A percentile compares a stretch with the other conserved stretches of the same genome.
These are phyloP conservation scores for Cydia fagiglandana DNA, from an alignment of 1,140 invertebrate genomes.

Conservation along the genomic window DNA sequence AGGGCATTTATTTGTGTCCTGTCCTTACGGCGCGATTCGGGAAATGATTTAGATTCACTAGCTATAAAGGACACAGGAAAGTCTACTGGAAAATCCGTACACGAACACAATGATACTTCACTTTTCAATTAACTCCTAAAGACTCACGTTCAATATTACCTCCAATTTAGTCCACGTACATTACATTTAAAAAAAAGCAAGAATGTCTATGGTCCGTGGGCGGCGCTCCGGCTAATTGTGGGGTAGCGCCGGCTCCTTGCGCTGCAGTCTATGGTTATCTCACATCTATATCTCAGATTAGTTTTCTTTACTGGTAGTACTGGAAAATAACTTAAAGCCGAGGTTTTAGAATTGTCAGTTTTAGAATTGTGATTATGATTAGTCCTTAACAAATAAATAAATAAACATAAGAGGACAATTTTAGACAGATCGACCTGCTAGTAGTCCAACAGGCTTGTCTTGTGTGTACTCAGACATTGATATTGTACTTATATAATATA, in stretches of 20 bases:
- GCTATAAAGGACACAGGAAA: too few species aligned
- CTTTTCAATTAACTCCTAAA: conserved; percentile 30
- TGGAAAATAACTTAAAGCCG: background rate
- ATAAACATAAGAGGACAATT: too few species aligned
- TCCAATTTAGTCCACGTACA: conserved; percentile 18
- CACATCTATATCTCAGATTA: conserved; percentile 22
- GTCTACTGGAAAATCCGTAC: background rate
- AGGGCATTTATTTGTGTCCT: too few species aligned
- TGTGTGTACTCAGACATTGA: too few species aligned
- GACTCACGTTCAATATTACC: conserved; percentile 28
- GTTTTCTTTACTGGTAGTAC: conserved; percentile 2
- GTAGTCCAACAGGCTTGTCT: too few species aligned
- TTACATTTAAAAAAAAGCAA: conserved; percentile 39
- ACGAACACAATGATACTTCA: conserved; percentile 3
- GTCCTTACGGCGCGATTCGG: too few species aligned
- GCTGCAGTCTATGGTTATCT: conserved; percentile 22
- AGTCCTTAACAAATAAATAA: too few species aligned
- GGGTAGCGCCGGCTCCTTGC: conserved; percentile 43
- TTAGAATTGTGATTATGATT: background rate
- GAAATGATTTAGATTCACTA: too few species aligned
- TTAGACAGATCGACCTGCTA: too few species aligned
- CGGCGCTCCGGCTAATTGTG: conserved; percentile 48
- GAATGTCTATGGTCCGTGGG: conserved; percentile 39
- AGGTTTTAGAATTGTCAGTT: background rate
- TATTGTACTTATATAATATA: too few species aligned